Evolutionary conservation across 2,888 invertebrate genomes (phyloP), one percentile per base, ranked within the genome.

Genomic region (Heteromyza rotundicornis): DNA sequence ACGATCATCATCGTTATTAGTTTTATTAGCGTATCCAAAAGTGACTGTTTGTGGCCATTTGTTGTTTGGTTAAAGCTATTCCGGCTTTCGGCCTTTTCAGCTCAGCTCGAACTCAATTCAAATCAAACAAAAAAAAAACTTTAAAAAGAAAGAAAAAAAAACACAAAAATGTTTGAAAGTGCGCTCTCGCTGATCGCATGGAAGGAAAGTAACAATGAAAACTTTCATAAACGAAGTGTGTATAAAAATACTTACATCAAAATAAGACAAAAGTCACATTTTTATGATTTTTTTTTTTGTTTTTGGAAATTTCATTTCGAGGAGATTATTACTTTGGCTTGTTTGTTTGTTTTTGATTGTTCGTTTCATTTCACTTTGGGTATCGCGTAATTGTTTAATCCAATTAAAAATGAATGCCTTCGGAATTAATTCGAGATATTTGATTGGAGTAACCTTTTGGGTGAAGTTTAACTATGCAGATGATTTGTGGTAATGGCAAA

Each of bases 21-120:
- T 40, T 27, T n/a, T n/a, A 40, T 40, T 40, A 40, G 40, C 40
- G 40, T 40, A n/a, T 10, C 40, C n/a, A 14, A 7, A 40, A 40
- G 40, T 40, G 32, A 40, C 12, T 40, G 40, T n/a, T 59, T 51
- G 60, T 64, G 63, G 60, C 57, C 36, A 58, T 56, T n/a, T 55
- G 24, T 36, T 62, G 52, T 35, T 52, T 57, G 59, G 16, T 40
- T 40, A n/a, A n/a, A 40, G 14, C 3, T 40, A 40, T 40, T 10
- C 19, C 14, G 47, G 44, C 16, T 12, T 32, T 56, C 44, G 47
- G 51, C 27, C 51, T n/a, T 40, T 40, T 40, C 14, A 14, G 40
- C 40, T 40, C n/a, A 27, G 27, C 27, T 27, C 32, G 40, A 40
- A n/a, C n/a, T n/a, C 3, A 10, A n/a, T 40, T 7, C 40, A n/a